A percentile compares a stretch with the other conserved stretches of the same genome.
phyloP scores from a whole-genome alignment of 2,888 invertebrate species.

The Dryococelus australis region DNA sequence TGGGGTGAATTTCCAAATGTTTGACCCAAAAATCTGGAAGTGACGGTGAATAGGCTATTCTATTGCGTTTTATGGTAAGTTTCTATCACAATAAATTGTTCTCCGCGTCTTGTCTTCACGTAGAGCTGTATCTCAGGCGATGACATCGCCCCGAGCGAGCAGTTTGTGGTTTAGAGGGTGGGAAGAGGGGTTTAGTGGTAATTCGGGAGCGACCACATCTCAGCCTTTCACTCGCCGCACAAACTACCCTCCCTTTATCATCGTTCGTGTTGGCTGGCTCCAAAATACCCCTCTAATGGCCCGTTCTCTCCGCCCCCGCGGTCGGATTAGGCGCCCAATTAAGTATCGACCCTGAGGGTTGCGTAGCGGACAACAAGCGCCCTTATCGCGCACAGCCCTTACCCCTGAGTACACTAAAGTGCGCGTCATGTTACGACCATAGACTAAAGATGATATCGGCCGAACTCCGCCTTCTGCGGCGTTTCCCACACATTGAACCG shows the following conservation, averaged over 20 bases:
- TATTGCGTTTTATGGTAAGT: too few species aligned
- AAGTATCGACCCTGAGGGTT: slow-evolving; percentile 28
- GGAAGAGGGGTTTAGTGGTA: background rate
- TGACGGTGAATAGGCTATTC: too few species aligned
- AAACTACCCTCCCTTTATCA: background rate
- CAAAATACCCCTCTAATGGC: slow-evolving; percentile 23
- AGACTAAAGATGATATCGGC: too few species aligned
- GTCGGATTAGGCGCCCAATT: slow-evolving; percentile 34
- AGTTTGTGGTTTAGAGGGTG: background rate
- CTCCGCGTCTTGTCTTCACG: too few species aligned
- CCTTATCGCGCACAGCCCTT: background rate
- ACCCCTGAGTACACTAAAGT: too few species aligned
- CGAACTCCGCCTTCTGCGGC: too few species aligned
- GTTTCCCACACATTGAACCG: too few species aligned
- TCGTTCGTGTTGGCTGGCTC: background rate
- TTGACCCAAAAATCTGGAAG: too few species aligned
- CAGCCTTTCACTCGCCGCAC: slow-evolving; percentile 21
- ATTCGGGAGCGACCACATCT: slow-evolving; percentile 25
- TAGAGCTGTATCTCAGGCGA: background rate
- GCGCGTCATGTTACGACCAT: too few species aligned
- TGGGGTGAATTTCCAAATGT: too few species aligned
- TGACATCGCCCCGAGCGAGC: too few species aligned
- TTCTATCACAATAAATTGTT: too few species aligned
- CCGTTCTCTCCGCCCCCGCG: slow-evolving; percentile 22
- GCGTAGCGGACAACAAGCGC: background rate